Percentiles rank a stretch among this genome's conserved stretches.
These are phyloP conservation scores for Leptinotarsa juncta DNA, from an alignment of 2,888 invertebrate species.

Conservation along the genomic window DNA sequence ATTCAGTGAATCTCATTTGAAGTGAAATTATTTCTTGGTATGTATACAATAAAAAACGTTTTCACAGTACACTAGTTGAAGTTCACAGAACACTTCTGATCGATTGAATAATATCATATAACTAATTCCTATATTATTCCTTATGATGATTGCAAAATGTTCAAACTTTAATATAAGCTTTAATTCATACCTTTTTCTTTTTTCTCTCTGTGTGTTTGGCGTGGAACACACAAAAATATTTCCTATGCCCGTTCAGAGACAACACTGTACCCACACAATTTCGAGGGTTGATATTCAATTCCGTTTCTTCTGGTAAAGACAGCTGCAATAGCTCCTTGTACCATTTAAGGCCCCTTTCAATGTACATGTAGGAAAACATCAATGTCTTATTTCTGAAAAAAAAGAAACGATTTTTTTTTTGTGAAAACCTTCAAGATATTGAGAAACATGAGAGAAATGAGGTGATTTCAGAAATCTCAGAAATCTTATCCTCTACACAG, in stretches of 20 bases:
- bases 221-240: conserved; percentile 99
- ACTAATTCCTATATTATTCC: too few species aligned
- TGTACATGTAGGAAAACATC: conserved; percentile 91
- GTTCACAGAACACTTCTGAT: too few species aligned
- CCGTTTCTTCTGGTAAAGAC: conserved; percentile 84
- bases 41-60: too few species aligned
- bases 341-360: conserved; percentile 94
- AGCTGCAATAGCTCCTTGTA: conserved; percentile 90
- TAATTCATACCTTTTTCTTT: conserved; percentile 71
- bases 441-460: too few species aligned
- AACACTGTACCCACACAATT: conserved; percentile 98
- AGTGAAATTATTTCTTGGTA: too few species aligned
- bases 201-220: conserved; percentile 91
- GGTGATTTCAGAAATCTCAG: too few species aligned
- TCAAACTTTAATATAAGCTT: not conserved
- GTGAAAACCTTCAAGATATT: too few species aligned
- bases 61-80: too few species aligned
- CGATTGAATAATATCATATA: too few species aligned
- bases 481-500: too few species aligned
- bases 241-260: conserved; percentile 94
- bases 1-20: too few species aligned
- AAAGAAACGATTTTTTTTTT: not conserved
- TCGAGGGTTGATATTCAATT: conserved; percentile 91
- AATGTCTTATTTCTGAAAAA: conserved; percentile 89
- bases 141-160: too few species aligned